These are phyloP conservation scores for Typhlomys cinereus DNA, from an alignment of 2,113 vertebrate species.

Conservation along the genomic window DNA sequence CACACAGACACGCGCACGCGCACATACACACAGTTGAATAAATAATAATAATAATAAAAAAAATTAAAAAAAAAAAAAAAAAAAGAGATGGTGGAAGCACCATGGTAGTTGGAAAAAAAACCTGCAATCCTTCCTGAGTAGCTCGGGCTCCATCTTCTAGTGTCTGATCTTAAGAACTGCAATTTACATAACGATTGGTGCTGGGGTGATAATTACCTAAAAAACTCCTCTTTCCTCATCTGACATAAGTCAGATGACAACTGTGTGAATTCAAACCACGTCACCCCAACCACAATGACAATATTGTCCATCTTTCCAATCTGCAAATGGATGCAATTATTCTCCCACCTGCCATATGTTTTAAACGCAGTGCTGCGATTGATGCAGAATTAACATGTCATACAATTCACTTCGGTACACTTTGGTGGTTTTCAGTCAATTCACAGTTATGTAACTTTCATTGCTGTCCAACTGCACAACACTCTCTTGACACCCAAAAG, in stretches of 20 bases:
- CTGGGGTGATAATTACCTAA: background rate
- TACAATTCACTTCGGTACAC: background rate
- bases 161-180: background rate
- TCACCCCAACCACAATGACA: background rate
- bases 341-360: background rate
- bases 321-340: background rate
- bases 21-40: too few species aligned
- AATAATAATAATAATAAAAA: too few species aligned
- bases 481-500: background rate
- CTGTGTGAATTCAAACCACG: background rate
- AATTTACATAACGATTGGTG: background rate
- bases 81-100: background rate
- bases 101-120: background rate
- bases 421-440: background rate
- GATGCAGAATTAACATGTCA: background rate
- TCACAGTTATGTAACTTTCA: background rate
- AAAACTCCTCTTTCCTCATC: background rate
- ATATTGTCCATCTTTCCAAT: background rate
- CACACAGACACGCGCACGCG: too few species aligned
- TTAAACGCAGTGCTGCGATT: background rate
- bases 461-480: background rate
- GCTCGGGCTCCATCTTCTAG: background rate
- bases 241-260: background rate
- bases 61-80: background rate
- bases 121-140: background rate